Conservation (phyloP, 1,140 invertebrate genomes). For the Drosophila subpulchrella region DNA sequence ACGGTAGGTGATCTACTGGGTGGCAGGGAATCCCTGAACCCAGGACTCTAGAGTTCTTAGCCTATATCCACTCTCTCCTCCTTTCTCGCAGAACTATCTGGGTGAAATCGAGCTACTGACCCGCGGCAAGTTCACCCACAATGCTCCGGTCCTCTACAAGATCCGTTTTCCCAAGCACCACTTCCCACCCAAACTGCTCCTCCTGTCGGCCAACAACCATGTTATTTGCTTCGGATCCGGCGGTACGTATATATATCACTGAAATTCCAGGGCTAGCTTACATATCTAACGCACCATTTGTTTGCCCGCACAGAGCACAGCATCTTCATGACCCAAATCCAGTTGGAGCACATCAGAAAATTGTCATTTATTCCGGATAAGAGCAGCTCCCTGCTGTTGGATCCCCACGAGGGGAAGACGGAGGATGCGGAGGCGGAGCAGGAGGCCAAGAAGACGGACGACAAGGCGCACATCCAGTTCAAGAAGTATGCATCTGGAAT, state of each 20-base stretch:
- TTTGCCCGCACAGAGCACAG: conserved; percentile 60
- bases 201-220: conserved; percentile 72
- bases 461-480: conserved; percentile 56
- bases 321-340: conserved; percentile 81
- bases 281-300: neutral
- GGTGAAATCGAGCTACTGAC: conserved; percentile 80
- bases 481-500: conserved; percentile 77
- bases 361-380: conserved; percentile 67
- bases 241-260: conserved; percentile 36
- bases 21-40: no score
- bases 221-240: conserved; percentile 72
- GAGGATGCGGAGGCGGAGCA: conserved; percentile 3
- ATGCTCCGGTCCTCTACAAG: conserved; percentile 70
- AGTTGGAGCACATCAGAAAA: conserved; percentile 79
- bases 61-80: neutral
- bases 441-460: conserved; percentile 16
- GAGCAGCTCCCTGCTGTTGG: conserved; percentile 29
- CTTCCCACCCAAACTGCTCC: conserved; percentile 75
- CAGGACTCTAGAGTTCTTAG: no score
- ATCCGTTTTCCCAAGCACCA: conserved; percentile 76
- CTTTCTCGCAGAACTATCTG: conserved; percentile 64
- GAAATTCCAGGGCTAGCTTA: neutral
- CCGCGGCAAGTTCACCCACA: conserved; percentile 63
- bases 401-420: conserved; percentile 5
- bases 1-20: conserved; percentile 52